Percentiles rank a stretch among this genome's conserved stretches.
Evolutionary conservation across 2,113 vertebrate genomes (phyloP).

Genomic region (Ctenomys sociabilis): DNA sequence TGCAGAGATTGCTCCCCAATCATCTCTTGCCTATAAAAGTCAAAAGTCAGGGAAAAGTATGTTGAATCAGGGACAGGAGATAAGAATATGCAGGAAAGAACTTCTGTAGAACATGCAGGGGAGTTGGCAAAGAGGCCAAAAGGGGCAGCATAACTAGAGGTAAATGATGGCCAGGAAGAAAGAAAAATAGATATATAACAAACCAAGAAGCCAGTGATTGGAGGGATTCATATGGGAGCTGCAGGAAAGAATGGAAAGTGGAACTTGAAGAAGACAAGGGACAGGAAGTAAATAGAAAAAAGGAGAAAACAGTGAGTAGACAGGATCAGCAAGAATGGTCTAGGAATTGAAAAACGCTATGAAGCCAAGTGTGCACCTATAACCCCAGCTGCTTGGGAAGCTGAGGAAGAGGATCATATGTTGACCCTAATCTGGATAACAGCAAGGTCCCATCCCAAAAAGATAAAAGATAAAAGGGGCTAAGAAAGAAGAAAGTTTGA

Average conservation of each 20-base stretch:
- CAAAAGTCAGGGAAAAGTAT: constrained; percentile 37
- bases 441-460: not conserved
- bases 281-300: not conserved
- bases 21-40: constrained; percentile 72
- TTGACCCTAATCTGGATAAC: not conserved
- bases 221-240: not conserved
- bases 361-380: not conserved
- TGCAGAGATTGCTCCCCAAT: constrained; percentile 74
- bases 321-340: not conserved
- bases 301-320: not conserved
- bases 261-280: not conserved
- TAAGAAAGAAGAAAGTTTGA: not conserved
- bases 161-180: not conserved
- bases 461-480: not conserved
- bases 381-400: not conserved
- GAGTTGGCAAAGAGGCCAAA: not conserved
- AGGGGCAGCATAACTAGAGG: not conserved
- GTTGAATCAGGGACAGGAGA: not conserved
- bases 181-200: not conserved
- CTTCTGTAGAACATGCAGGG: not conserved
- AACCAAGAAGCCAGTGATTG: not conserved
- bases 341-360: not conserved
- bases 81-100: not conserved
- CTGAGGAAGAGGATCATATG: not conserved
- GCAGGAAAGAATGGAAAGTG: not conserved